Conservation (phyloP, 2,888 invertebrate genomes). For the Deilephila porcellus region DNA sequence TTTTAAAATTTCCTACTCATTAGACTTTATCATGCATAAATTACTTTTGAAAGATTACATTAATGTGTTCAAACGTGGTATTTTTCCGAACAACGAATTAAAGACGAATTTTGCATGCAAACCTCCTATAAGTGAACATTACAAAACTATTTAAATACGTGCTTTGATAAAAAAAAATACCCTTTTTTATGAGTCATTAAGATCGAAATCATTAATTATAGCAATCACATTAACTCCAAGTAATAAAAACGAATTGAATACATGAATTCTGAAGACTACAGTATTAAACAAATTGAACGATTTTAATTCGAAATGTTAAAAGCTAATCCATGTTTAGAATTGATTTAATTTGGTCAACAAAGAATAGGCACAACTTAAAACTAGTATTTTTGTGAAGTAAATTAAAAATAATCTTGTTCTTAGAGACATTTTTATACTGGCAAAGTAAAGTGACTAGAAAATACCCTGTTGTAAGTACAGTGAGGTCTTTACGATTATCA, state of each 20-base stretch:
- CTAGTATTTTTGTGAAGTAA: no score
- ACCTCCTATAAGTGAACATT: not conserved
- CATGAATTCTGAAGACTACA: slow-evolving; percentile 43
- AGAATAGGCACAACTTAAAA: slow-evolving; percentile 25
- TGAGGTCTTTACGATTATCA: no score
- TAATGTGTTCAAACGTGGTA: not conserved
- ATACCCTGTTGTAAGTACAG: no score
- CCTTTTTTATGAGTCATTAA: slow-evolving; percentile 1
- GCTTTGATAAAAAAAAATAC: not conserved
- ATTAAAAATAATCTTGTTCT: no score
- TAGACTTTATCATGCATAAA: not conserved
- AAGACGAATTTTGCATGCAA: not conserved
- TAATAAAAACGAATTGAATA: slow-evolving; percentile 41
- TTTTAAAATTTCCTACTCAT: not conserved
- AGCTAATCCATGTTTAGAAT: slow-evolving; percentile 38
- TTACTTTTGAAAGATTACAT: not conserved
- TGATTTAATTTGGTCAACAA: slow-evolving; percentile 43
- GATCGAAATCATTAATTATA: not conserved
- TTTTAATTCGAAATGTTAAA: slow-evolving; percentile 41
- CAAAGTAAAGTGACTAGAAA: no score
- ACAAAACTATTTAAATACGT: slow-evolving; percentile 4
- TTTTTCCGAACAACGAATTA: not conserved
- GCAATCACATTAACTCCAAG: slow-evolving; percentile 12
- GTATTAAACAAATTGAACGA: slow-evolving; percentile 45
- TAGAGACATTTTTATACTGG: no score